phyloP scores from a whole-genome alignment of 1,140 invertebrate species.

The Drosophila arizonae region DNA sequence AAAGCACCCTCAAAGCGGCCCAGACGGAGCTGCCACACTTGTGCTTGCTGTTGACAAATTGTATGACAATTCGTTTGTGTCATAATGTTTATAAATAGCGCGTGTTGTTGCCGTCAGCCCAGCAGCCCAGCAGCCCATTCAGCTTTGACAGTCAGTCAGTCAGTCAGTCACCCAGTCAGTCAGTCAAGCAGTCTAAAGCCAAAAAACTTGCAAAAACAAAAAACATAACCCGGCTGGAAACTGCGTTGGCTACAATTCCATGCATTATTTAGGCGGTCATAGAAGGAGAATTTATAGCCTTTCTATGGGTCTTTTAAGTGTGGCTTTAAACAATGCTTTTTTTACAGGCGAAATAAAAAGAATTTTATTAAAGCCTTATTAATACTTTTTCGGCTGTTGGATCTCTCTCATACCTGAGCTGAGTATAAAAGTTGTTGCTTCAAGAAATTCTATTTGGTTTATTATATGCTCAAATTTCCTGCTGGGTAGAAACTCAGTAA shows the following conservation, averaged over 20 bases:
- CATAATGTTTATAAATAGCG: conserved; percentile 81
- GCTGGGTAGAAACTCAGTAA: conserved; percentile 23
- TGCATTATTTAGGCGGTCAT: background rate
- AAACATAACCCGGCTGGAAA: conserved; percentile 10
- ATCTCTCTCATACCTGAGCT: no score
- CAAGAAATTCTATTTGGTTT: conserved; percentile 9
- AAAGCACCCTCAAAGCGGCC: conserved; percentile 19
- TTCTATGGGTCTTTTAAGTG: no score
- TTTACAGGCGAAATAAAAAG: no score
- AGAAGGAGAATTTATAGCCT: no score
- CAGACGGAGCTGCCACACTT: conserved; percentile 39
- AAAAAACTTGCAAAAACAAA: conserved; percentile 44
- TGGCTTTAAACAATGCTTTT: no score
- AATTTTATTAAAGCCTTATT: no score
- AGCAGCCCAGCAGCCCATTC: conserved; percentile 34
- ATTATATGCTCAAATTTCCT: conserved; percentile 23
- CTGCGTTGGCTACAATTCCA: background rate
- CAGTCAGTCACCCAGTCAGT: conserved; percentile 7
- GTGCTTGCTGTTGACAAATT: conserved; percentile 76
- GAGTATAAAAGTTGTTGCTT: background rate
- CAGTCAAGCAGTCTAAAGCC: conserved; percentile 8
- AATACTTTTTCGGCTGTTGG: no score
- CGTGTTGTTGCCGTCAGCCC: conserved; percentile 72
- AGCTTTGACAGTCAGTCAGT: conserved; percentile 35
- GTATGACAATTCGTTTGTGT: conserved; percentile 81